Conservation (phyloP, 2,888 invertebrate genomes). For the Pelosia muscerda region DNA sequence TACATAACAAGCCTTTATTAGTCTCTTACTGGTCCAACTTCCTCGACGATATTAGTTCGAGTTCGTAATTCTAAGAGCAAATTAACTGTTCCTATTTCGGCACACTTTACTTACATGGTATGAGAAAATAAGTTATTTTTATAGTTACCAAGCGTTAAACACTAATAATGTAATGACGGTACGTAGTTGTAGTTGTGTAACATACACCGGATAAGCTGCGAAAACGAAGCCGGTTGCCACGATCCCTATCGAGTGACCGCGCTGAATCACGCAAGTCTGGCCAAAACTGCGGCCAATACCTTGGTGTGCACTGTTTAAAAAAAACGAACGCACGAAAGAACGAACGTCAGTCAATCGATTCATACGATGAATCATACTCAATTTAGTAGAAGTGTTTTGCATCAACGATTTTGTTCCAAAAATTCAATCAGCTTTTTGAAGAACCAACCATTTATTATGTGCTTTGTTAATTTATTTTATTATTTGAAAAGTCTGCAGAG, state of each 20-base stretch:
- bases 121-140: conserved; percentile 23
- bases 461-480: not conserved
- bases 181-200: conserved; percentile 58
- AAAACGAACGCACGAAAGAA: conserved; percentile 68
- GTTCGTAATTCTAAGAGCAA: conserved; percentile 57
- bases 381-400: conserved; percentile 60
- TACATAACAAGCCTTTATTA: conserved; percentile 84
- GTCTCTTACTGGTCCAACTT: conserved; percentile 67
- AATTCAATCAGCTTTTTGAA: conserved; percentile 40
- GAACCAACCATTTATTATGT: conserved; percentile 12
- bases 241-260: conserved; percentile 67
- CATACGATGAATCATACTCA: conserved; percentile 72
- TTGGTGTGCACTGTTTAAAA: conserved; percentile 68
- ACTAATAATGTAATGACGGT: conserved; percentile 43
- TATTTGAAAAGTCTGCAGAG: not conserved
- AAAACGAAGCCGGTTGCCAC: conserved; percentile 64
- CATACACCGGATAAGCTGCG: conserved; percentile 69
- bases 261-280: conserved; percentile 68
- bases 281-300: conserved; percentile 63
- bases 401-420: conserved; percentile 44
- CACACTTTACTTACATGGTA: not conserved
- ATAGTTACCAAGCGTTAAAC: conserved; percentile 33
- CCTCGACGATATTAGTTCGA: conserved; percentile 58
- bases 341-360: conserved; percentile 69
- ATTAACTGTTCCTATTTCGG: conserved; percentile 16